Conservation (phyloP, 2,113 vertebrate species). For the Coracopsis vasa region DNA sequence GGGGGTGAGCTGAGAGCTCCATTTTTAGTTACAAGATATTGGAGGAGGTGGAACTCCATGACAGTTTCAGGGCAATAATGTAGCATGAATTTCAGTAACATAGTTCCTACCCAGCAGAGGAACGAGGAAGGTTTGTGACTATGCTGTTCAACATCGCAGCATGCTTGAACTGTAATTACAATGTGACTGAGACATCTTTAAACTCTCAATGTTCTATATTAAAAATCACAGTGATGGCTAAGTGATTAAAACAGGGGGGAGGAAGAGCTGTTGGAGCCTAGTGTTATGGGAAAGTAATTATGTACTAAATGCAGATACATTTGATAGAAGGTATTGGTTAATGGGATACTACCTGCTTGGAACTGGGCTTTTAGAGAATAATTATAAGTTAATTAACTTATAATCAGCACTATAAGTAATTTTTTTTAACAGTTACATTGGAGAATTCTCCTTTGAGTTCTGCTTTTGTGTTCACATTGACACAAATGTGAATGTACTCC, state of each 20-base stretch:
- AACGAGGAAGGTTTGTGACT: neutral
- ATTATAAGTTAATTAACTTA: neutral
- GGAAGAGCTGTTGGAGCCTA: neutral
- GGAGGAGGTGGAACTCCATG: neutral
- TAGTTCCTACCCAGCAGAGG: neutral
- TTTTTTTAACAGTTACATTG: neutral
- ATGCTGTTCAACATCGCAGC: neutral
- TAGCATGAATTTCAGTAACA: neutral
- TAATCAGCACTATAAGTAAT: neutral
- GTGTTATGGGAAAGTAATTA: neutral
- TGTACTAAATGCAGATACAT: neutral
- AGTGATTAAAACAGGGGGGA: neutral
- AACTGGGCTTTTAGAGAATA: neutral
- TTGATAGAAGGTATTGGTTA: neutral
- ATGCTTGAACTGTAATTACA: neutral
- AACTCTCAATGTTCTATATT: neutral
- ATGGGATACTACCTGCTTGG: neutral
- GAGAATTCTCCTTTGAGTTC: neutral
- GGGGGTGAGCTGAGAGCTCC: neutral
- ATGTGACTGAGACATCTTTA: neutral
- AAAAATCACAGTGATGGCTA: neutral
- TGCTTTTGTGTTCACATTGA: neutral
- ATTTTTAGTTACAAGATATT: conserved; percentile 43
- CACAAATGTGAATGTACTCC: neutral
- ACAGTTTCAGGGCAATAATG: conserved; percentile 1